Base-by-base conservation (phyloP, 2,888 invertebrate genomes). In the Nomada flava region DNA sequence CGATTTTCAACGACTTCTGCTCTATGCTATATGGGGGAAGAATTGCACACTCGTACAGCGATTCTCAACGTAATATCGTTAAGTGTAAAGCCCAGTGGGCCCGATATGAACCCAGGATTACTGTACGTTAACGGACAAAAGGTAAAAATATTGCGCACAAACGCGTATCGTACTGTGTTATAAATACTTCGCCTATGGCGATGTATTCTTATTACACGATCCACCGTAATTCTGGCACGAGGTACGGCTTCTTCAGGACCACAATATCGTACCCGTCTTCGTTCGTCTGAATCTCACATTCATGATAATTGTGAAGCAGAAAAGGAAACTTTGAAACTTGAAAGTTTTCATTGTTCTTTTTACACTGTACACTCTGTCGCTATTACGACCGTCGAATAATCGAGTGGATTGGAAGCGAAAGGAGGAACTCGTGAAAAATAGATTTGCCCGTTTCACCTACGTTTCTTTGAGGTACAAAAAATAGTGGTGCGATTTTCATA, bases 11-110 rank as follows among this genome's bases (percentile, higher is more conserved):
- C 15, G 47, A 47, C 2, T 15, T 3, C 1, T 47, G 20, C 57
- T 26, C 13, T 23, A 23, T 57, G 10, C 20, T 20, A 57, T 13
- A 57, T 20, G 11, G 26, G 0, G 13, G 26, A 20, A n/a, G 67
- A 70, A 82, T 83, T 68, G 83, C 82, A 55, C 42, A 42, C 23
- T 75, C 71, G 82, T 75, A 64, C 74, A n/a, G 71, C 71, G 82
- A 69, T 47, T 75, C 74, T 83, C 79, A 20, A 26, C n/a, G 53
- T 44, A 65, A 76, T 77, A 75, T 74, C 75, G 53, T 69, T 83
- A 75, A 83, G 20, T 77, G 70, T 74, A 71, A 71, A 63, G 74
- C 20, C 76, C 76, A 57, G 57, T 23, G 72, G 72, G 73, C 72
- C 76, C 72, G 62, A 70, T 81, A 42, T 74, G 64, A 77, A 83